Base-by-base conservation (phyloP, 2,113 vertebrate species). In the Philantomba maxwellii region DNA sequence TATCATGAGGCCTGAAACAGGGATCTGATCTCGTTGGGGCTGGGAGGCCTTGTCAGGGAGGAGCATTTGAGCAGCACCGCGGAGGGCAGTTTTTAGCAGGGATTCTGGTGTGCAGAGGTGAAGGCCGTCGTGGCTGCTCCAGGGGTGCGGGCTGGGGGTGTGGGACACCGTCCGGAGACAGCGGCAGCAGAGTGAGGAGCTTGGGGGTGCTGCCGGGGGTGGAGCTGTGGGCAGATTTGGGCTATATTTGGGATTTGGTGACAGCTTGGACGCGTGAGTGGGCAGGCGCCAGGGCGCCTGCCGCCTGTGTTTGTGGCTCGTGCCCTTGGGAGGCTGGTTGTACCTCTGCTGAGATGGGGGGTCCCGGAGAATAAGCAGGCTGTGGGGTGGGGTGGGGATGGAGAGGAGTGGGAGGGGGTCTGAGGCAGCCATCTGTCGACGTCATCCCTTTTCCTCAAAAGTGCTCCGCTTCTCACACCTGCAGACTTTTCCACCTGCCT, bases 241-340 rank as follows among this genome's bases (percentile, higher is more conserved):
- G 87, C 57, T 97, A n/a, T 96, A 58, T 70, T 93, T 92, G 89
- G 93, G 85, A 45, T 85, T 47, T 80, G 82, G 77, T 84, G 88
- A 89, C 94, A 89, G 70, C 89, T 78, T 49, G 80, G 78, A 86
- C 3, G 5, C 8, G 49, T 53, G 75, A 60, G 93, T 70, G 58
- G 81, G 87, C 60, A 60, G 92, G 66, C 57, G 28, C 55, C 53
- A 51, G 82, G 62, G 60, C 1, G 43, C 64, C 58, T 3, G 49
- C 64, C 26, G 43, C 60, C 53, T 36, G 33, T 57, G 14, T 75
- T 47, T 53, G n/a, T 58, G 91, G 58, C 36, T 64, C 1, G 3
- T n/a, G 51, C 21, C 49, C 55, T 12, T 25, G 66, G 66, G 77
- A 19, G 75, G 21, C 64, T 87, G 87, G 73, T 21, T 3, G 28